phyloP scores from a whole-genome alignment of 2,113 vertebrate species.

The Sus scrofa region DNA sequence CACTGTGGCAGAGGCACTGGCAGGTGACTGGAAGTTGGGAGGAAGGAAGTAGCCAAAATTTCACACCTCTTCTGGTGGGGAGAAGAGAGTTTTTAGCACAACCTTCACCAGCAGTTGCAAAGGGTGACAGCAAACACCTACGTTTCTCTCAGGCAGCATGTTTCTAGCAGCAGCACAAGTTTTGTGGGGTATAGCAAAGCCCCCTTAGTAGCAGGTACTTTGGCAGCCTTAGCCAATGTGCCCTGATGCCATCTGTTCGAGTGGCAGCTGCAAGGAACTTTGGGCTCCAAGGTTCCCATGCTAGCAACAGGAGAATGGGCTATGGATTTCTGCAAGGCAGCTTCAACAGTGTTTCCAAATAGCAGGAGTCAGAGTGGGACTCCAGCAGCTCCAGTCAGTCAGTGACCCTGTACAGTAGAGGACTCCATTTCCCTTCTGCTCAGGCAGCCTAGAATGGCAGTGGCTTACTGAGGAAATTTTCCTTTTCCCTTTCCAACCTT shows the following conservation, averaged over 20 bases:
- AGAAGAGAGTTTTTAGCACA: background rate
- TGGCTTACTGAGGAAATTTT: background rate
- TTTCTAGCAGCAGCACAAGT: background rate
- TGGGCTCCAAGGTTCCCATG: background rate
- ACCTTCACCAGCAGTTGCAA: background rate
- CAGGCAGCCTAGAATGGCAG: accelerated
- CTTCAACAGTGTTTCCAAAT: background rate
- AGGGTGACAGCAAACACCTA: too few relatives aligned
- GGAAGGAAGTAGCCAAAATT: background rate
- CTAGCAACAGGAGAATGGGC: background rate
- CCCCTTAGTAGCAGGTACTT: too few relatives aligned
- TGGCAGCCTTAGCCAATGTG: background rate
- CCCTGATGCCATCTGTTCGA: background rate
- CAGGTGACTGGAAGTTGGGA: background rate
- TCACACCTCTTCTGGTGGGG: background rate
- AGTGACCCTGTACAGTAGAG: accelerated
- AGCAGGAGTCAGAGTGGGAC: accelerated
- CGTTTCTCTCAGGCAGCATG: accelerated
- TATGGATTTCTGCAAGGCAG: background rate
- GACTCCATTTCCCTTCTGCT: background rate
- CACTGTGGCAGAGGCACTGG: background rate
- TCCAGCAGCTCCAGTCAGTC: background rate
- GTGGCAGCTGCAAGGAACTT: background rate
- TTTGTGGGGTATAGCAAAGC: background rate
- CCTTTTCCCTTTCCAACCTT: background rate